These are phyloP conservation scores for Macroglossus sobrinus DNA, from an alignment of 2,113 vertebrate species.

Conservation along the genomic window DNA sequence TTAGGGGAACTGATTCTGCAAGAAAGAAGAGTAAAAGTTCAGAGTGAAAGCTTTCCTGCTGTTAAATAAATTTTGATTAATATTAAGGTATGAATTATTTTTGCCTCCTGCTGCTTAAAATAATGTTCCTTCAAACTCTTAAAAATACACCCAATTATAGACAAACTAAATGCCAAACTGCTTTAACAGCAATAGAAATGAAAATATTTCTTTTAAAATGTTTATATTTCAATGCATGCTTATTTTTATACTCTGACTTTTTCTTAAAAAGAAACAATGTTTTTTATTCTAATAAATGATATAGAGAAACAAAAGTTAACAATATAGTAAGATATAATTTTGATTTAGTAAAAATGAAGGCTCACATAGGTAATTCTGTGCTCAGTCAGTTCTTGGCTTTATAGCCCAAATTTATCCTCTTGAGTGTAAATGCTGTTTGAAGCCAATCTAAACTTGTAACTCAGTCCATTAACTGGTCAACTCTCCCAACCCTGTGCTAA, in stretches of 20 bases:
- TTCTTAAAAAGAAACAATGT: slow-evolving; percentile 6
- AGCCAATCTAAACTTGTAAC: not conserved
- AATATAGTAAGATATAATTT: not conserved
- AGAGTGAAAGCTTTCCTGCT: slow-evolving; percentile 18
- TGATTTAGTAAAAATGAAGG: not conserved
- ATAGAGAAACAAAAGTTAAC: not conserved
- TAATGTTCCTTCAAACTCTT: slow-evolving; percentile 30
- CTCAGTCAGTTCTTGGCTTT: not conserved
- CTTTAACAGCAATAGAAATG: not conserved
- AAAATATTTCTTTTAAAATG: not conserved
- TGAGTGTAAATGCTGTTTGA: not conserved
- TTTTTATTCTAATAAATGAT: not conserved
- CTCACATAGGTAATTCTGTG: not conserved
- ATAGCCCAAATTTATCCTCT: not conserved
- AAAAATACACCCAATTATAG: slow-evolving; percentile 38
- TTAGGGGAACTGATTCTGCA: not conserved
- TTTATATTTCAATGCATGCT: not conserved
- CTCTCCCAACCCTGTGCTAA: not conserved
- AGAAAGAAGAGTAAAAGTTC: not conserved
- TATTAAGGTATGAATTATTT: slow-evolving; percentile 45
- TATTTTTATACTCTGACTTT: not conserved
- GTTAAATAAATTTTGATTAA: slow-evolving; percentile 16
- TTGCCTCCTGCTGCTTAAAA: slow-evolving; percentile 43
- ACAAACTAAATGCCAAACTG: slow-evolving; percentile 30
- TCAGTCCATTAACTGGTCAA: not conserved